Evolutionary conservation across 2,797 vertebrate genomes (phyloP).

Genomic region (Picus viridis): DNA sequence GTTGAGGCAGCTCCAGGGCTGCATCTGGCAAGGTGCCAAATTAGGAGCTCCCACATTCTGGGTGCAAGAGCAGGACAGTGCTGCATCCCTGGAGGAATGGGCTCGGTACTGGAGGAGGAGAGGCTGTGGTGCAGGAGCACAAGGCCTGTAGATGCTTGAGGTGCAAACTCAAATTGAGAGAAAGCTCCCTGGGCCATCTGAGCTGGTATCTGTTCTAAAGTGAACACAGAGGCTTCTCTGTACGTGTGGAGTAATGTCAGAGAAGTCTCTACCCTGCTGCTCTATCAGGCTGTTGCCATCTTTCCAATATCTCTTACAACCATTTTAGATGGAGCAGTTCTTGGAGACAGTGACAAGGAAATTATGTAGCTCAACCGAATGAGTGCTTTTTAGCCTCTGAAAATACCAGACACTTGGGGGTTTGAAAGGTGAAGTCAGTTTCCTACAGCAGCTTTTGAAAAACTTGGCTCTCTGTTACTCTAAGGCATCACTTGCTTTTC

Average conservation of each 20-base stretch:
- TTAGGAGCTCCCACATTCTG: not conserved
- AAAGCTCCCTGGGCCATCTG: not conserved
- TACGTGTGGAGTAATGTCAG: not conserved
- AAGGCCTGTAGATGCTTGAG: not conserved
- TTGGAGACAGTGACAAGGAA: not conserved
- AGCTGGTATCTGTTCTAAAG: not conserved
- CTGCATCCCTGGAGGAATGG: not conserved
- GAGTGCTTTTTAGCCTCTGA: not conserved
- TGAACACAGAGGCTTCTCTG: not conserved
- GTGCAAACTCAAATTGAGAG: not conserved
- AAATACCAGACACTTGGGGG: not conserved
- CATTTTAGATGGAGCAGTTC: not conserved
- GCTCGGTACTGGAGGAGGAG: not conserved
- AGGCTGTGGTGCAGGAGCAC: accelerated
- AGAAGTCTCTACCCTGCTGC: not conserved
- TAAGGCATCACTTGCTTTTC: too few species aligned
- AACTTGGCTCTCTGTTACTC: not conserved
- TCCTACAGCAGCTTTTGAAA: not conserved
- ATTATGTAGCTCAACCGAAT: not conserved
- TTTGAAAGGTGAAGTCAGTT: not conserved
- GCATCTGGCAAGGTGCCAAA: not conserved
- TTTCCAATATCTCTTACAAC: not conserved
- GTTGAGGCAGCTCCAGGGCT: not conserved
- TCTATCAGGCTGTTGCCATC: not conserved
- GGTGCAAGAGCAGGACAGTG: not conserved